phyloP scores from a whole-genome alignment of 2,888 invertebrate genomes.

The Rhingia rostrata region DNA sequence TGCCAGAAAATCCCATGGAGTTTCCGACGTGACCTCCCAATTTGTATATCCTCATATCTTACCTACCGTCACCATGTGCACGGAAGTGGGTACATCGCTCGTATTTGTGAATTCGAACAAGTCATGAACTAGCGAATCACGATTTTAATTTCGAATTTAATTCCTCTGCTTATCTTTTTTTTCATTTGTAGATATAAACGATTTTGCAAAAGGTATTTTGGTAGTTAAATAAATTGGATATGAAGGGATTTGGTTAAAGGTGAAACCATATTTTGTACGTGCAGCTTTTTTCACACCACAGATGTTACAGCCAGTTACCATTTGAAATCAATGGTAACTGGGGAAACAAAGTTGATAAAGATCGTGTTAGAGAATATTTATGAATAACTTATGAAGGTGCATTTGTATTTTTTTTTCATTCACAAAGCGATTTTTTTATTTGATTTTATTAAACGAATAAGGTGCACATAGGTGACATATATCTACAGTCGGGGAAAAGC shows the following conservation, averaged over 20 bases:
- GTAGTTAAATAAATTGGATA: constrained; percentile 24
- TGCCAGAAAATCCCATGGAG: constrained; percentile 22
- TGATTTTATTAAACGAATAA: too few relatives aligned
- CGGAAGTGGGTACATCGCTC: neutral
- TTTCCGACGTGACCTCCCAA: constrained; percentile 41
- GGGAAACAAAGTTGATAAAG: too few relatives aligned
- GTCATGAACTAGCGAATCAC: constrained; percentile 56
- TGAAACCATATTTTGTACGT: too few relatives aligned
- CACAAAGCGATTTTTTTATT: too few relatives aligned
- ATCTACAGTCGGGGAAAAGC: too few relatives aligned
- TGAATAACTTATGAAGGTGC: too few relatives aligned
- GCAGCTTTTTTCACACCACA: too few relatives aligned
- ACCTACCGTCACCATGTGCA: neutral
- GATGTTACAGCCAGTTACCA: too few relatives aligned
- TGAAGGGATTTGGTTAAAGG: neutral
- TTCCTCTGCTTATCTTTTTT: constrained; percentile 9
- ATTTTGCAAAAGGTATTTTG: constrained; percentile 16
- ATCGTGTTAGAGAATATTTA: too few relatives aligned
- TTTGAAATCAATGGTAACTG: too few relatives aligned
- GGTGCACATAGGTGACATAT: too few relatives aligned
- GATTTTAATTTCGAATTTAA: constrained; percentile 56
- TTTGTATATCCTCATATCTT: constrained; percentile 23
- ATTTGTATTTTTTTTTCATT: too few relatives aligned
- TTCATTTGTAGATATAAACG: constrained; percentile 42
- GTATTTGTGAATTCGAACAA: constrained; percentile 4